Evolutionary conservation across 2,113 vertebrate species (phyloP).

Genomic region (Morone saxatilis): DNA sequence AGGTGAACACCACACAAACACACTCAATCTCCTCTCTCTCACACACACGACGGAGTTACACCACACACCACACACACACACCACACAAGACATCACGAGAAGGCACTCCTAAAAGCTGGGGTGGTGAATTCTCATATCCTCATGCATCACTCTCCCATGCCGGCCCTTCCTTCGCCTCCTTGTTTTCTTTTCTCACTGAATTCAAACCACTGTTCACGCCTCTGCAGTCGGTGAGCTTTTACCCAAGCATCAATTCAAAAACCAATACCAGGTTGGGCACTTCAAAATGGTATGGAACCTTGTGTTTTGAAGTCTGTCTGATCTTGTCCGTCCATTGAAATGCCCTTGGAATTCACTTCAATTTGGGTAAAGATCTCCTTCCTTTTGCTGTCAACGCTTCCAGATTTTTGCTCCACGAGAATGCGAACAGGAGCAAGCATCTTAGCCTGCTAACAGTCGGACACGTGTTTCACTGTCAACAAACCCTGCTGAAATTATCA

Average conservation of each 20-base stretch:
- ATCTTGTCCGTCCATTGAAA: slow-evolving; percentile 8
- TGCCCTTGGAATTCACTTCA: slow-evolving; percentile 25
- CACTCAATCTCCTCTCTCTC: too few relatives aligned
- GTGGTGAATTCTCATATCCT: slow-evolving; percentile 34
- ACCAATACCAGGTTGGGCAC: slow-evolving; percentile 9
- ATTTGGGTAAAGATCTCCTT: neutral
- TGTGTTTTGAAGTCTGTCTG: neutral
- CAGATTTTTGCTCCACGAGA: neutral
- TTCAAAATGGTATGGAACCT: neutral
- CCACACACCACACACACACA: neutral
- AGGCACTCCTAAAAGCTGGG: slow-evolving; percentile 29
- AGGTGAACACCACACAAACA: neutral
- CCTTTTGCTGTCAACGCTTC: slow-evolving; percentile 2
- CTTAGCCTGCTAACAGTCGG: neutral
- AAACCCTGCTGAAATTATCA: neutral
- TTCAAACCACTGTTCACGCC: slow-evolving; percentile 31
- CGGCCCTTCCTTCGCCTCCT: slow-evolving; percentile 23
- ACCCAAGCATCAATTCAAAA: slow-evolving; percentile 14
- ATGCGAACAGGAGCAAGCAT: neutral
- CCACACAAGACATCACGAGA: neutral
- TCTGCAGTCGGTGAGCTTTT: slow-evolving; percentile 37
- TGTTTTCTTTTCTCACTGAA: slow-evolving; percentile 46
- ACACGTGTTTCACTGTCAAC: neutral
- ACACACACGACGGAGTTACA: too few relatives aligned
- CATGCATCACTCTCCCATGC: slow-evolving; percentile 51